A percentile compares a stretch with the other conserved stretches of the same genome.
phyloP scores from a whole-genome alignment of 1,140 invertebrate genomes.

The Helicoverpa zea region DNA sequence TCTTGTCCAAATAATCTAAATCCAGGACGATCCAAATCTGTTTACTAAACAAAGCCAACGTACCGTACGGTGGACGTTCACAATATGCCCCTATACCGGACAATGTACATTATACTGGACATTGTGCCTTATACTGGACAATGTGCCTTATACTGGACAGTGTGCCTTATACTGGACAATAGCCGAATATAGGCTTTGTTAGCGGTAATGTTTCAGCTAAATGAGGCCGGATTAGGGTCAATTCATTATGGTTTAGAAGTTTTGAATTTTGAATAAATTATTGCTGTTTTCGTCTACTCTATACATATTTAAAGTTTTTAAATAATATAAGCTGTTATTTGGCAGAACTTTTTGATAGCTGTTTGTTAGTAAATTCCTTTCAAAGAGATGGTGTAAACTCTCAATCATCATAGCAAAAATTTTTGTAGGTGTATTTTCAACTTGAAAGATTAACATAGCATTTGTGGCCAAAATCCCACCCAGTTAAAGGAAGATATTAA shows the following conservation, averaged over 20 bases:
- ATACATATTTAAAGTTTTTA: too few species aligned
- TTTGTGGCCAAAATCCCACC: background rate
- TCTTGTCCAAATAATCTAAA: background rate
- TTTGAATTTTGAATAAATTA: background rate
- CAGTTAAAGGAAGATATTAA: background rate
- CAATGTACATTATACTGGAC: background rate
- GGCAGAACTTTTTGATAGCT: too few species aligned
- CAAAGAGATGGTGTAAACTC: too few species aligned
- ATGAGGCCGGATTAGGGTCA: conserved; percentile 27
- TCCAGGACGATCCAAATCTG: background rate
- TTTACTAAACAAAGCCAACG: conserved; percentile 23
- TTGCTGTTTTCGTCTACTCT: background rate
- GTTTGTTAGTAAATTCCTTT: too few species aligned
- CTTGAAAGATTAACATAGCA: background rate
- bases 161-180: background rate
- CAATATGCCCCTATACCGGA: background rate
- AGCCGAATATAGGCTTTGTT: conserved; percentile 12
- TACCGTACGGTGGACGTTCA: background rate
- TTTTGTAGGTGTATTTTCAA: too few species aligned
- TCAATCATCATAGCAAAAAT: too few species aligned
- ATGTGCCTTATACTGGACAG: background rate
- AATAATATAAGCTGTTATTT: too few species aligned
- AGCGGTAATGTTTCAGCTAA: conserved; percentile 15
- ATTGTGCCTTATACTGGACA: too few species aligned
- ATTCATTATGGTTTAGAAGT: conserved; percentile 15